Base-by-base conservation (phyloP, 2,113 vertebrate species). In the Entomyzon cyanotis region DNA sequence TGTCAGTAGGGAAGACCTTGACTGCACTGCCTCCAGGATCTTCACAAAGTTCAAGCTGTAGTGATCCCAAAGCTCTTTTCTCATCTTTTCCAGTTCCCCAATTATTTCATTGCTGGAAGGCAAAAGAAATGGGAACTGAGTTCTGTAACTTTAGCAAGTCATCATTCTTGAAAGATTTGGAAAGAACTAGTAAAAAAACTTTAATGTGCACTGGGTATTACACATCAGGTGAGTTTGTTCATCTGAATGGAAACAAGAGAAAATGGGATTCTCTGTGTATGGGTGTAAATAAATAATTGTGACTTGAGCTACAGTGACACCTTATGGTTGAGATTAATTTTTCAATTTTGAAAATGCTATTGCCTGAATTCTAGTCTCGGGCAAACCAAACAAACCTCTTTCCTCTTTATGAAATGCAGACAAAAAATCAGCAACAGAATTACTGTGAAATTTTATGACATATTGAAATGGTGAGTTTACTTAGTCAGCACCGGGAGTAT, bases 291-390 rank as follows among this genome's bases (percentile, higher is more conserved):
- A 92, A 88, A 58, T 56, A 79, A 86, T 69, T 47, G 37, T 86
- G 71, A 64, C 17, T 89, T 89, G 84, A 91, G 47, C 89, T 93
- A 41, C 49, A 96, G 79, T 77, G 95, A 96, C 96, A 96, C 91
- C 95, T 96, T 91, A 90, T 94, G 96, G 95, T 55, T 81, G 42
- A 78, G 37, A 90, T 47, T 52, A 68, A 53, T 56, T 89, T 94
- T 93, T 93, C 81, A 82, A 0, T 84, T 93, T 90, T 53, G 19
- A 41, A 89, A 86, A 50, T 84, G 49, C 24, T 16, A 2, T 58
- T 82, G 8, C 33, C 46, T 75, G 44, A 56, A 39, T 67, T 90
- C n/a, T 25, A n/a, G 15, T 80, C 25, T 93, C 71, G 59, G 59
- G 21, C 47, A 93, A 95, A 84, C 50, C 21, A 79, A 75, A 33